Evolutionary conservation across 1,140 invertebrate species (phyloP), one percentile per base, ranked within the genome.

Genomic region (Anoplophora glabripennis): DNA sequence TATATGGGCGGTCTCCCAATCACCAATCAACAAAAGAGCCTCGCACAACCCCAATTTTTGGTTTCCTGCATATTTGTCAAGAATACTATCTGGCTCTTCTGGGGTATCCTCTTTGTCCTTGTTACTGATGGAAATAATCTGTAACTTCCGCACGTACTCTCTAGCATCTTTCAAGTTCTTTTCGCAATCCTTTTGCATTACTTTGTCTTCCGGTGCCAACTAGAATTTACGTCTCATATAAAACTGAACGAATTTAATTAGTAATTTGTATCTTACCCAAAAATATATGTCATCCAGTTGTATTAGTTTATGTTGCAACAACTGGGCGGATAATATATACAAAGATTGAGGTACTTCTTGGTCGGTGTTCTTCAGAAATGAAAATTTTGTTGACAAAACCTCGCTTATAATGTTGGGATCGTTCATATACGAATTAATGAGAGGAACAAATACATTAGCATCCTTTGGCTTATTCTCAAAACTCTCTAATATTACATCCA

Each of bases 401-500:
- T 99, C 94, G 67, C 91, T 93, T 28, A 98, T 81, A 38, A 93
- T 93, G 60, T 86, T 82, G 21, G 85, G 80, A 74, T 93, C 89
- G 64, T 88, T 87, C 84, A 94, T 93, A 72, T 96, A 95, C 0
- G 86, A 86, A 65, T 85, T 84, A 48, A 98, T 83, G 28, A 97
- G 76, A 8, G 88, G 85, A 74, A 95, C 88, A 75, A 94, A 97
- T 64, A 94, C 80, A 41, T 83, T 73, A 44, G 82, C 78, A 74
- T 87, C 84, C 63, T 89, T 81, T 7, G 89, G 87, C 56, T 90
- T 86, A 64, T 88, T 90, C 77, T 99, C 96, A 82, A 99, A 98
- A 10, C 93, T 92, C 78, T 99, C 96, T 55, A 99, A 79, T 59
- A 99, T 90, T 53, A 99, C 89, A 74, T 99, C 97, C 57, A 99